These are phyloP conservation scores for Amphipyra berbera DNA, from an alignment of 2,888 invertebrate species.

Conservation along the genomic window DNA sequence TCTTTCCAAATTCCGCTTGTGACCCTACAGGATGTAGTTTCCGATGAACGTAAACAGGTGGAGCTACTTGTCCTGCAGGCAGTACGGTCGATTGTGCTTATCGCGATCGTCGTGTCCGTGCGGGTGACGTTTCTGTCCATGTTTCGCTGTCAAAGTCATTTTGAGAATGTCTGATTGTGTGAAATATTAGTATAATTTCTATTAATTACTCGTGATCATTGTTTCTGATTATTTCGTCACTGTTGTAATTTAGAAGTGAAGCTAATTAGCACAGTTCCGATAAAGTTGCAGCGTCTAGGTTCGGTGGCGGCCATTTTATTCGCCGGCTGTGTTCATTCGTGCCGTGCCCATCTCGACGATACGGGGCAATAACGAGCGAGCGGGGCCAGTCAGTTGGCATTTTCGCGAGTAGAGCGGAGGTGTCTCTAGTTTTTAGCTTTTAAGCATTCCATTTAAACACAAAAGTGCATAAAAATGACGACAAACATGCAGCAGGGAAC, in stretches of 20 bases:
- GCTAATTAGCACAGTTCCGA: conserved; percentile 74
- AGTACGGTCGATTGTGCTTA: conserved; percentile 71
- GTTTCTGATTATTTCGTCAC: conserved; percentile 60
- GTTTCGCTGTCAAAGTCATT: conserved; percentile 81
- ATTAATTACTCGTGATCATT: conserved; percentile 63
- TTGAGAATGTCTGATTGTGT: conserved; percentile 73
- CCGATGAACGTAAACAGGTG: conserved; percentile 78
- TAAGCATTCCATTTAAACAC: conserved; percentile 77
- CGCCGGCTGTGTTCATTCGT: conserved; percentile 88
- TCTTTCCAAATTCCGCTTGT: conserved; percentile 72
- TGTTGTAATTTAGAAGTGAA: conserved; percentile 56
- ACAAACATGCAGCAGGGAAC: conserved; percentile 97
- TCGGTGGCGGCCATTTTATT: conserved; percentile 88
- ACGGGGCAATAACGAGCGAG: conserved; percentile 84
- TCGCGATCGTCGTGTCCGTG: conserved; percentile 62
- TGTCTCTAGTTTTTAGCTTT: conserved; percentile 86
- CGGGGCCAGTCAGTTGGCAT: conserved; percentile 87
- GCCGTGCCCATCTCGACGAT: conserved; percentile 87
- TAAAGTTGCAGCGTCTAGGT: conserved; percentile 80
- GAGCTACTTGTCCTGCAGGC: conserved; percentile 77
- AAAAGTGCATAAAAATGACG: conserved; percentile 93
- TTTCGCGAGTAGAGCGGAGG: conserved; percentile 89
- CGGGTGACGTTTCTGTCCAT: conserved; percentile 82
- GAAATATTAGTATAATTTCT: conserved; percentile 68
- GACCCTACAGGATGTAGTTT: conserved; percentile 81